Evolutionary conservation across 2,888 invertebrate species (phyloP), one percentile per base, ranked within the genome.

Genomic region (Sphecodes monilicornis): DNA sequence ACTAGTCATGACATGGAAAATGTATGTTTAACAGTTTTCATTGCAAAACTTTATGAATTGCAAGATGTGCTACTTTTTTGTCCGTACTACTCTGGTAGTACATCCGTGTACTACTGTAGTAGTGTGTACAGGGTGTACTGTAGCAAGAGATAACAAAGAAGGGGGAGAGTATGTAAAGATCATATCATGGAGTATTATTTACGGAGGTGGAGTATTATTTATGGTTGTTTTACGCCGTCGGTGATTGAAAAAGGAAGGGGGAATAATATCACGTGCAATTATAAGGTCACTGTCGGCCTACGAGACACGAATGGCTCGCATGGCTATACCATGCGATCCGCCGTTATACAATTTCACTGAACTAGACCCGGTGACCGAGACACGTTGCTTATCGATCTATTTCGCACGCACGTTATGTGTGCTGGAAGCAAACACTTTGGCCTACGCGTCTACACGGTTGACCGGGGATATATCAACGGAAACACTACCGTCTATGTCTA

Each of bases 281-380:
- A 85, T 87, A 87, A 84, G 69, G 76, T 83, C 83, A 81, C 78
- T 71, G 76, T 78, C 72, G 78, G 78, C 16, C 26, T 66, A 66
- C 36, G 72, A 75, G 74, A 46, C 80, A 80, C 60, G 77, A 78
- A 79, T 64, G 64, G 18, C 68, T 84, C 71, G 79, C 81, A 81
- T 78, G 86, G 57, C 85, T 79, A 76, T 78, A 54, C 64, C 54
- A 36, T 71, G 76, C 54, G 78, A 73, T 76, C 69, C 60, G 73
- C 78, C 82, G 80, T 76, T 85, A 81, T 74, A 76, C 75, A 81
- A 87, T 89, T 88, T 85, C 78, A 80, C 54, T 80, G 91, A 91
- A 90, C 91, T 92, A 91, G 92, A 91, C 91, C 92, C 84, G 85
- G 84, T 91, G 86, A 90, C 90, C 90, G 86, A 87, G 88, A 89